These are phyloP conservation scores for Ptychadena robeensis DNA, from an alignment of 2,797 vertebrate species.

Conservation along the genomic window DNA sequence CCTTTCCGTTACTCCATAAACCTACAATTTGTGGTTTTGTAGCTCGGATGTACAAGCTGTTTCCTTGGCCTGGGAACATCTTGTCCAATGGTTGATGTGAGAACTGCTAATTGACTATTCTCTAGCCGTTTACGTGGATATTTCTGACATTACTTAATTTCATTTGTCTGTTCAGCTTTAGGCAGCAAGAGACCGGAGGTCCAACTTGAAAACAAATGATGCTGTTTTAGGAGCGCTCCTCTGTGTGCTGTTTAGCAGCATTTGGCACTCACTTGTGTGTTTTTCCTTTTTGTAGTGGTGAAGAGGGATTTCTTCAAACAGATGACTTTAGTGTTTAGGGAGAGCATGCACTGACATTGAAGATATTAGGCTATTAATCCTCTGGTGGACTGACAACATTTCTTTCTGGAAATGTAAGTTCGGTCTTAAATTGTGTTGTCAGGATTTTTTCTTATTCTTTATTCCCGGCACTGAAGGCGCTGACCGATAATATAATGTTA, in stretches of 20 bases:
- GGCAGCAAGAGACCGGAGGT: constrained; percentile 55
- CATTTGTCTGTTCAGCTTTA: constrained; percentile 57
- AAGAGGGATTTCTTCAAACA: constrained; percentile 37
- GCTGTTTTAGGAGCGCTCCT: constrained; percentile 33
- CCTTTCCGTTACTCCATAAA: no score
- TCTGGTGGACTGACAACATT: constrained; percentile 25
- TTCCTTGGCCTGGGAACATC: constrained; percentile 62
- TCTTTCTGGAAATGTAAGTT: constrained; percentile 44
- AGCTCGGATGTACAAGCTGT: constrained; percentile 52
- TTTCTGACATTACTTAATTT: constrained; percentile 61
- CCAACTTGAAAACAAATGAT: constrained; percentile 32
- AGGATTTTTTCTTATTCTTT: constrained; percentile 17
- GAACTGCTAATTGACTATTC: constrained; percentile 61
- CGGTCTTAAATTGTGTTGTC: constrained; percentile 32
- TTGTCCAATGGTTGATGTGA: constrained; percentile 46
- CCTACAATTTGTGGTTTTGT: background rate
- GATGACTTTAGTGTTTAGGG: constrained; percentile 42
- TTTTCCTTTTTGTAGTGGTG: constrained; percentile 51
- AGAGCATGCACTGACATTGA: constrained; percentile 36
- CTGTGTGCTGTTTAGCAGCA: constrained; percentile 27
- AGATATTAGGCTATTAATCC: constrained; percentile 42
- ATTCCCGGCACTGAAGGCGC: constrained; percentile 15
- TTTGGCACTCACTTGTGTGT: constrained; percentile 40
- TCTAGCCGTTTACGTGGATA: constrained; percentile 64
- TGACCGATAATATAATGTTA: constrained; percentile 34